A percentile compares a stretch with the other conserved stretches of the same genome.
These are phyloP conservation scores for Microchirus variegatus DNA, from an alignment of 2,797 vertebrate species.

Conservation along the genomic window DNA sequence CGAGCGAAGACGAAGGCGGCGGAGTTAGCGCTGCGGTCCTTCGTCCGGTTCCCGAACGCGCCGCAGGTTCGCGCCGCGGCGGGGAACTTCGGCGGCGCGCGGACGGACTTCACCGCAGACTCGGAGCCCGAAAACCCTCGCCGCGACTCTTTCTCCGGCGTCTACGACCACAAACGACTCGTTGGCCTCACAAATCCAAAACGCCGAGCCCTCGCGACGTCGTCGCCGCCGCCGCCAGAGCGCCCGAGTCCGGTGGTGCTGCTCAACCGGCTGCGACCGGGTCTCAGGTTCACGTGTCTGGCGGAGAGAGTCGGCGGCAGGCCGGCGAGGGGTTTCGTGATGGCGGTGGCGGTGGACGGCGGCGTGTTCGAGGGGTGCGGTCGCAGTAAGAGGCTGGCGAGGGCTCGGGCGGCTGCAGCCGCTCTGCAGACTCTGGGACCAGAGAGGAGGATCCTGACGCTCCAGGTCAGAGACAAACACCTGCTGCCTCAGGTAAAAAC, in stretches of 20 bases:
- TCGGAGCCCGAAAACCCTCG: constrained; percentile 76
- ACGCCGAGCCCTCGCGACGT: constrained; percentile 59
- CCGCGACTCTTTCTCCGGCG: constrained; percentile 68
- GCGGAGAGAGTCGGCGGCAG: constrained; percentile 83
- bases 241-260: constrained; percentile 85
- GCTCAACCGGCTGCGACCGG: constrained; percentile 88
- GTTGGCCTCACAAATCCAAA: constrained; percentile 76
- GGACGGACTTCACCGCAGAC: constrained; percentile 89
- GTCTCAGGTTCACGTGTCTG: constrained; percentile 90
- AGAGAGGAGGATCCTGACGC: constrained; percentile 64
- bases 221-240: constrained; percentile 15
- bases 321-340: constrained; percentile 87
- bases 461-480: constrained; percentile 81
- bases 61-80: constrained; percentile 88
- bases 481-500: constrained; percentile 93
- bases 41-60: constrained; percentile 91
- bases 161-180: constrained; percentile 70
- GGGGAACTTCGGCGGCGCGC: constrained; percentile 76
- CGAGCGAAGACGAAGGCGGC: constrained; percentile 94
- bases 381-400: constrained; percentile 92
- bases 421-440: constrained; percentile 86
- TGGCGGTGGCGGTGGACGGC: constrained; percentile 90
- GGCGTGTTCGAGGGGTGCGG: constrained; percentile 92
- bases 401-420: constrained; percentile 87
- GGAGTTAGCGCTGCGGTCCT: constrained; percentile 89